These are phyloP conservation scores for Chelonus insularis DNA, from an alignment of 1,140 invertebrate genomes.

Conservation along the genomic window DNA sequence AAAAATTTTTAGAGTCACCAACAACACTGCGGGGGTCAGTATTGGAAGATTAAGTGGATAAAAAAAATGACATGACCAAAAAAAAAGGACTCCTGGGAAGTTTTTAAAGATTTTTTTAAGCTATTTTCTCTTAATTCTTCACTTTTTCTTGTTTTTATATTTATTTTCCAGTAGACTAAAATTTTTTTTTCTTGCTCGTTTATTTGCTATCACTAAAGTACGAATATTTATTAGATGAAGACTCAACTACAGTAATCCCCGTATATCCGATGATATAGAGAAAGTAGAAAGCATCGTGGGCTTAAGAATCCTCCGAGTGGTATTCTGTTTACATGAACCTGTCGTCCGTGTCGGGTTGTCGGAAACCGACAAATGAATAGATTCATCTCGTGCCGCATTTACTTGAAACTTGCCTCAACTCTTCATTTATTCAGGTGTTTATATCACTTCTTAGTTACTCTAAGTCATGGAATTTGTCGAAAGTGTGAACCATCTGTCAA, in stretches of 20 bases:
- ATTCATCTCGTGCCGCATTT: conserved; percentile 19
- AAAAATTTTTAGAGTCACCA: neutral
- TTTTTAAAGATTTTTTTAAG: neutral
- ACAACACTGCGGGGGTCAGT: conserved; percentile 8
- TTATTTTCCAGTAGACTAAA: too few species aligned
- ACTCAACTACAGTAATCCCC: neutral
- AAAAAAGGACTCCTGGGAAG: neutral
- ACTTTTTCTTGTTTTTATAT: too few species aligned
- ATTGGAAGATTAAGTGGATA: neutral
- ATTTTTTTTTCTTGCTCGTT: neutral
- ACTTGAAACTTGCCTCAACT: neutral
- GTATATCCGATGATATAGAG: neutral
- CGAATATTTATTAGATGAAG: conserved; percentile 7
- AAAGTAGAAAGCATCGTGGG: neutral
- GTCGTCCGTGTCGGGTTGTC: conserved; percentile 14
- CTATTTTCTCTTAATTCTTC: too few species aligned
- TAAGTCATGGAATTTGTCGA: too few species aligned
- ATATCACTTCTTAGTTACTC: neutral
- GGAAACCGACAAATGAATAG: conserved; percentile 23
- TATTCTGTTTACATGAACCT: conserved; percentile 21
- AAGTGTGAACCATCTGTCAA: too few species aligned
- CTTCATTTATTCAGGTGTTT: conserved; percentile 11
- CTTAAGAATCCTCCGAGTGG: conserved; percentile 14
- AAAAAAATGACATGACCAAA: neutral
- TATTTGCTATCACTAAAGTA: conserved; percentile 2